A percentile compares a stretch with the other conserved stretches of the same genome.
phyloP scores from a whole-genome alignment of 2,113 vertebrate genomes.

The Muntiacus muntjak region DNA sequence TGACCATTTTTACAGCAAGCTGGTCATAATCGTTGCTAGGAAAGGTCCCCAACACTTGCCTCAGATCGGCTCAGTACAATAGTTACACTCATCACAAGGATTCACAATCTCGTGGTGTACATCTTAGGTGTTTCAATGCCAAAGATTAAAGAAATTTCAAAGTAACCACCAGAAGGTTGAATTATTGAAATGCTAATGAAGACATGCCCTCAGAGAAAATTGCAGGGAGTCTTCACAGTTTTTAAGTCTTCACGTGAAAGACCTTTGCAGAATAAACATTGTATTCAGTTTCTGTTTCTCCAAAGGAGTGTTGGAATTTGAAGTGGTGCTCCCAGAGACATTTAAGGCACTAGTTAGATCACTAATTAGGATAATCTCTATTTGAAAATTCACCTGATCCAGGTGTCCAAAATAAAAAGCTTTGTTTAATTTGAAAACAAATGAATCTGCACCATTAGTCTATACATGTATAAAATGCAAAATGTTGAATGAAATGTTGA shows the following conservation, averaged over 20 bases:
- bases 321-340: background rate
- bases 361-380: background rate
- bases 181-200: constrained; percentile 71
- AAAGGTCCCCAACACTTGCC: background rate
- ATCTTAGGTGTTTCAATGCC: constrained; percentile 39
- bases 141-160: constrained; percentile 70
- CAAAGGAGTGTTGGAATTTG: constrained; percentile 26
- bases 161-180: constrained; percentile 43
- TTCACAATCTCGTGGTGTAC: background rate
- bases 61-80: background rate
- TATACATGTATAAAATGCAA: background rate
- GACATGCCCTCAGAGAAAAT: constrained; percentile 47
- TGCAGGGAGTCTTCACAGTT: constrained; percentile 11
- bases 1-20: background rate
- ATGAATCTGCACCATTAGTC: background rate
- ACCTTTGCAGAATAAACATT: constrained; percentile 63
- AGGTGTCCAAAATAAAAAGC: background rate
- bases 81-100: background rate
- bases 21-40: background rate
- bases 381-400: background rate
- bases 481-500: background rate
- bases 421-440: constrained; percentile 23
- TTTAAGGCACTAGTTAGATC: constrained; percentile 24
- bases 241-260: constrained; percentile 49
- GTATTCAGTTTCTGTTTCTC: constrained; percentile 44